A percentile compares a stretch with the other conserved stretches of the same genome.
These are phyloP conservation scores for Carcharodon carcharias DNA, from an alignment of 2,797 vertebrate genomes.

Conservation along the genomic window DNA sequence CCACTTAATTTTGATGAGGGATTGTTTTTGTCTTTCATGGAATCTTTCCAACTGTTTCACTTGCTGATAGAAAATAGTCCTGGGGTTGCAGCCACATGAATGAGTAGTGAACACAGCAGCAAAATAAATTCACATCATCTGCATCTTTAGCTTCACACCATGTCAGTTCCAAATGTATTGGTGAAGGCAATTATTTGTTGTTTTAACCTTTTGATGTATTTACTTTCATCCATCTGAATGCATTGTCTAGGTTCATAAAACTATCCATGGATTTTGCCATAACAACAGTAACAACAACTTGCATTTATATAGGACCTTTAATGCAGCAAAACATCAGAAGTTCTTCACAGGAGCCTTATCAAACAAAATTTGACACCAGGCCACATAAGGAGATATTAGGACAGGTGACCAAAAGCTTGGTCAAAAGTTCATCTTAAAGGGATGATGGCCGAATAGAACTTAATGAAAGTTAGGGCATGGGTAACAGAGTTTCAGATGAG, in stretches of 20 bases:
- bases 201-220: neutral
- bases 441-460: neutral
- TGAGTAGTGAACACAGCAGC: neutral
- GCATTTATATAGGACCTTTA: neutral
- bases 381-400: neutral
- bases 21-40: neutral
- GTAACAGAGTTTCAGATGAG: too few relatives aligned
- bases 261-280: neutral
- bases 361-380: neutral
- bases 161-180: neutral
- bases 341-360: neutral
- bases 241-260: neutral
- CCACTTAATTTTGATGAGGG: constrained; percentile 3
- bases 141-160: constrained; percentile 6
- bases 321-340: neutral
- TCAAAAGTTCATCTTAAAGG: neutral
- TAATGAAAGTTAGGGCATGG: neutral
- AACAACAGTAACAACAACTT: neutral
- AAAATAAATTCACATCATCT: neutral
- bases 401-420: neutral
- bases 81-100: neutral
- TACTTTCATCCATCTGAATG: neutral
- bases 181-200: too few relatives aligned
- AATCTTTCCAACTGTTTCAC: constrained; percentile 24
- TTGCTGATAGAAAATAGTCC: neutral